phyloP scores from a whole-genome alignment of 1,140 invertebrate species.

The Atta texana region DNA sequence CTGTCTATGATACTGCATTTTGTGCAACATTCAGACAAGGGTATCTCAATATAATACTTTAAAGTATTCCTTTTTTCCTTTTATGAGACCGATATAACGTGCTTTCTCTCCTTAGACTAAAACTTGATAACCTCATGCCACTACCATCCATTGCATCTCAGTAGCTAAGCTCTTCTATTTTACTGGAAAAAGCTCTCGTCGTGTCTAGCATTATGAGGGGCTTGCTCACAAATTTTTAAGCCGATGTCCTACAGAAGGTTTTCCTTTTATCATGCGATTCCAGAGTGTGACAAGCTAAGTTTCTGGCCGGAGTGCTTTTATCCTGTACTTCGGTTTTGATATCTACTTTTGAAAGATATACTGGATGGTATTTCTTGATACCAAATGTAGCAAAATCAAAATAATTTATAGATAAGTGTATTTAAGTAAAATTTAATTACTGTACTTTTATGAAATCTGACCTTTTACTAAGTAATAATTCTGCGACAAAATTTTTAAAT shows the following conservation, averaged over 20 bases:
- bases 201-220: constrained; percentile 28
- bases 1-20: neutral
- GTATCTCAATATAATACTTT: constrained; percentile 46
- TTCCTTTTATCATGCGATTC: constrained; percentile 24
- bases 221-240: constrained; percentile 58
- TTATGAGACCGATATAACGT: constrained; percentile 34
- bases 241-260: constrained; percentile 9
- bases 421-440: neutral
- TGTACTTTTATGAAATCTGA: neutral
- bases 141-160: neutral
- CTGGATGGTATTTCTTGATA: neutral
- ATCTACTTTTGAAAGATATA: constrained; percentile 1
- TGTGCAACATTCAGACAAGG: constrained; percentile 12
- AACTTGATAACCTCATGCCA: constrained; percentile 37
- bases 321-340: constrained; percentile 8
- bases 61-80: constrained; percentile 27
- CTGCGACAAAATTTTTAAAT: neutral
- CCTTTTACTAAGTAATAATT: neutral
- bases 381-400: neutral
- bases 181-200: constrained; percentile 21
- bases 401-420: neutral
- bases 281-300: constrained; percentile 41
- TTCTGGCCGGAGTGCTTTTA: constrained; percentile 34
- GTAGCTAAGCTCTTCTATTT: constrained; percentile 25
- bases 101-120: constrained; percentile 11